These are phyloP conservation scores for Acanthopleura granulata DNA, from an alignment of 2,888 invertebrate species.

Conservation along the genomic window DNA sequence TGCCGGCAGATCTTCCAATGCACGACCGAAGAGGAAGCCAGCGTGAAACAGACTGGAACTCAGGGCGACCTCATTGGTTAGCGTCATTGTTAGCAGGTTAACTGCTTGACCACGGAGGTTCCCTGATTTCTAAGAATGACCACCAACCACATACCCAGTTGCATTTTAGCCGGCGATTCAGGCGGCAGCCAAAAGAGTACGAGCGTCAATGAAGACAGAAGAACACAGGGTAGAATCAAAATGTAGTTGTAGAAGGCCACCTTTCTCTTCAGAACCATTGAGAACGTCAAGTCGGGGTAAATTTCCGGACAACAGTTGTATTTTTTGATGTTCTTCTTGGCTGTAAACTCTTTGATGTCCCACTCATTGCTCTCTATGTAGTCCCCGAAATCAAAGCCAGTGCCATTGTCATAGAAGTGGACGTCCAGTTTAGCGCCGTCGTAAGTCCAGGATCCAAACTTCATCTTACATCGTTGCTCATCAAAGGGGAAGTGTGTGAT, in stretches of 20 bases:
- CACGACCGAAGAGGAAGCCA: too few species aligned
- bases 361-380: conserved; percentile 69
- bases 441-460: conserved; percentile 70
- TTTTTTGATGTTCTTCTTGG: conserved; percentile 47
- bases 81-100: too few species aligned
- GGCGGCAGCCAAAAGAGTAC: conserved; percentile 71
- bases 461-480: conserved; percentile 65
- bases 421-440: conserved; percentile 63
- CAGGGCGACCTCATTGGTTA: too few species aligned
- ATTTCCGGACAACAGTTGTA: conserved; percentile 65
- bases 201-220: conserved; percentile 68
- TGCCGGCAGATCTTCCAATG: too few species aligned
- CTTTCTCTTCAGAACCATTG: conserved; percentile 55
- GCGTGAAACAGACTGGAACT: too few species aligned
- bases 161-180: conserved; percentile 70
- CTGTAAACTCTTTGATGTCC: conserved; percentile 61
- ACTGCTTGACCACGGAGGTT: too few species aligned
- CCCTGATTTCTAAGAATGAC: not conserved
- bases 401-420: conserved; percentile 37
- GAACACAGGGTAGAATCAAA: conserved; percentile 69
- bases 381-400: conserved; percentile 51
- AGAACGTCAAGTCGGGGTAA: conserved; percentile 65
- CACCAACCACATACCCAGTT: conserved; percentile 61
- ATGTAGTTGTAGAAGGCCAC: conserved; percentile 69
- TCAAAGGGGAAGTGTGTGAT: conserved; percentile 69